Conservation (phyloP, 1,140 invertebrate genomes). For the Lepidurus apus region DNA sequence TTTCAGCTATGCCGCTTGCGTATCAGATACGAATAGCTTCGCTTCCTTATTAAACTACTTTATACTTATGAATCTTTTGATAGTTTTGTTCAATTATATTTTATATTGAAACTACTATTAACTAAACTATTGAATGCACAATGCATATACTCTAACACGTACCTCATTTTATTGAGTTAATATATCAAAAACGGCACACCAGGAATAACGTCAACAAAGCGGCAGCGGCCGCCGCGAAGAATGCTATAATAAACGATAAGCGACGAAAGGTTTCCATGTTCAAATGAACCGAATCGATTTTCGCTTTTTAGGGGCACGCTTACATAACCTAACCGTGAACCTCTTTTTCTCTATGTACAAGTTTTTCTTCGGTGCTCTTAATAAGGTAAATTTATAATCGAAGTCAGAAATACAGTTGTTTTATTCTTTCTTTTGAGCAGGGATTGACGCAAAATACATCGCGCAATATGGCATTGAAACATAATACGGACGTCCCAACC, state of each 20-base stretch:
- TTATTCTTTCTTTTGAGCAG: background rate
- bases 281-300: background rate
- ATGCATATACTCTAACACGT: background rate
- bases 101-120: no score
- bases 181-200: background rate
- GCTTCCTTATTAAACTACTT: no score
- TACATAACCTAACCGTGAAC: background rate
- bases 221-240: background rate
- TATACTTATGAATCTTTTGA: no score
- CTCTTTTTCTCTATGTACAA: no score
- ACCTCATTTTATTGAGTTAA: background rate
- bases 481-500: conserved; percentile 20
- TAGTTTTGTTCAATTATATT: no score
- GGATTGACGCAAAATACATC: background rate
- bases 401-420: background rate
- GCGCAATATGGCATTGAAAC: background rate
- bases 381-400: background rate
- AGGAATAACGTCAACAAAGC: conserved; percentile 9
- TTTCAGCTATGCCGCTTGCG: no score
- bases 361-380: no score
- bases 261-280: background rate
- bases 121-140: no score
- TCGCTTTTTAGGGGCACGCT: background rate
- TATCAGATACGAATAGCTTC: no score
- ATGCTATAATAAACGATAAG: background rate